Evolutionary conservation across 2,797 vertebrate species (phyloP), one percentile per base, ranked within the genome.

Genomic region (Phalanger gymnotis): DNA sequence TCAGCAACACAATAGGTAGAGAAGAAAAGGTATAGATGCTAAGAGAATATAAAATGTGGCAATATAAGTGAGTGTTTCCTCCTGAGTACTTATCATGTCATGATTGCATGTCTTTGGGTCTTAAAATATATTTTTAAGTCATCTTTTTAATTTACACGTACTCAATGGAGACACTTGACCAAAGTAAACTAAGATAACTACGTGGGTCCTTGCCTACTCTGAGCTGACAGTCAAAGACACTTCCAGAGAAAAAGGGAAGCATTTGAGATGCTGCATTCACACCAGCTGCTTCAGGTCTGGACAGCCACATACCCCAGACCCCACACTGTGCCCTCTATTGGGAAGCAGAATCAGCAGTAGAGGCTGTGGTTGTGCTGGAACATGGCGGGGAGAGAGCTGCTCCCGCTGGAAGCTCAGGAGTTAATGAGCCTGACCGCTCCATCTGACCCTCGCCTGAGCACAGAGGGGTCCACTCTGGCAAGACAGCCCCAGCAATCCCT

Each of bases 341-440:
- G 73, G 40, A 87, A 87, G 73, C 73, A 87, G 40, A 87, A 27
- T 87, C 73, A 87, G 40, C 73, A 87, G 53, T 6, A 40, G 92
- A 90, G 94, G 95, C n/a, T 28, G 73, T 87, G 73, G 73, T 40
- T 51, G 73, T 87, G 73, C 73, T 14, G 56, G 56, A 13, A 9
- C n/a, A 3, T 2, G 19, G 2, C 1, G 6, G 28, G 47, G 28
- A 13, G 40, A 91, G 34, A 31, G 58, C 55, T 58, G 54, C 56
- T 87, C 56, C 95, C 96, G 81, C 2, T 9, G 56, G 95, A 91
- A 96, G 7, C 91, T 19, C 90, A 95, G 96, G 90, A 96, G 95
- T 93, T 96, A 96, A 97, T 19, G 91, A 97, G 98, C 92, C 91
- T 53, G 58, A 91, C 97, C 96, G 94, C 55, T 91, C 90, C 58